Evolutionary conservation across 2,113 vertebrate species (phyloP), one percentile per base, ranked within the genome.

Genomic region (Oreocharis arfaki): DNA sequence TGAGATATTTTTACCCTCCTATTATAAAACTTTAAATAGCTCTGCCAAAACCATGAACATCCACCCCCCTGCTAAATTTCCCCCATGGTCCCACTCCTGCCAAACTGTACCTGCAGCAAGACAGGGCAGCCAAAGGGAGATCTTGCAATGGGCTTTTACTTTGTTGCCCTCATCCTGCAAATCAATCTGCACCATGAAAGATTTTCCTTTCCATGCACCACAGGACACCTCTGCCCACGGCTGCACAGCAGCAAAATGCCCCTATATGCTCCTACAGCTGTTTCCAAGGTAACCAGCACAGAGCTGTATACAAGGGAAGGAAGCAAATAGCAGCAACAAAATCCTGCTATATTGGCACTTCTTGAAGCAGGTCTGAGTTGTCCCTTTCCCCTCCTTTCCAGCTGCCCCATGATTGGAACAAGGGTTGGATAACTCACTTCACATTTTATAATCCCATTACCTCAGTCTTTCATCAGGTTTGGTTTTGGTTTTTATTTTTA

Each of bases 231-330:
- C 94, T 87, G 94, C 90, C 96, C 93, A 88, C 27, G 24, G 90
- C 80, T 89, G 78, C 74, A 96, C 71, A 97, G 95, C 97, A 97
- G 97, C 97, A 83, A 95, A 87, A 95, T 97, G 49, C 93, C 76
- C 76, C 92, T 93, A 90, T 95, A 95, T 80, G 68, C 86, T 97
- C 96, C 95, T 97, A 94, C 96, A 84, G 82, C 93, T 97, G 98
- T 98, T 98, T 97, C 98, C 98, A 98, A 97, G 98, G 98, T 97
- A 98, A 98, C 98, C 61, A 73, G 93, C 95, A 83, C 17, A 0
- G 94, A 97, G 94, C 96, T 61, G 49, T 96, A 98, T 94, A 97
- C 88, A 92, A 89, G 65, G 23, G 76, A 93, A 84, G 61, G 60
- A 84, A 84, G 87, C 67, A 90, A 96, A 95, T 18, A 94, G 68